Base-by-base conservation (phyloP, 2,113 vertebrate genomes). In the Monarcha castaneiventris region DNA sequence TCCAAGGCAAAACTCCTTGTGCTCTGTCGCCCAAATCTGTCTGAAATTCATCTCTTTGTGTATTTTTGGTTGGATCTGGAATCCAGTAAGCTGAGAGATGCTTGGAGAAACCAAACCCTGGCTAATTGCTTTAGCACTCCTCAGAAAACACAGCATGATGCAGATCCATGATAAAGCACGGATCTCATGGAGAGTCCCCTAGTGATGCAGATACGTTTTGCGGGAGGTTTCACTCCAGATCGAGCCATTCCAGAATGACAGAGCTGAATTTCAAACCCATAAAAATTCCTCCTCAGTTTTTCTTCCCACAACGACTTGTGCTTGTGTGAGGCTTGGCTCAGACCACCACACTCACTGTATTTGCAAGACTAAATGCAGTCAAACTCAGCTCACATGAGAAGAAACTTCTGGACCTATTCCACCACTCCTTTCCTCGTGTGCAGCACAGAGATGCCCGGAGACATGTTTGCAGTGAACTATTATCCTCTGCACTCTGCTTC, bases 401-500 rank as follows among this genome's bases (percentile, higher is more conserved):
- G 69, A 93, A 90, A 91, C 62, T 76, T 96, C 64, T 59, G 90
- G 66, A 86, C 54, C 32, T 75, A 51, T 89, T 83, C 54, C 63
- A 69, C 63, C 58, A 25, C 61, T 84, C 74, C 73, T 44, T 55
- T 93, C 71, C 77, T 22, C 4, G 8, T 4, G 12, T 37, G 22
- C 55, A 95, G 66, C 92, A 56, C 3, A 17, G 48, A 68, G 29
- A 75, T 10, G 71, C 62, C 37, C 15, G 1, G 48, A 97, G 69
- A 79, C 18, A 51, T 10, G 9, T 75, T 91, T 56, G 85, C 84
- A 92, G 88, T 86, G 82, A 97, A 93, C 94, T 97, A 85, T 73
- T 93, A 73, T 74, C 58, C 84, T 88, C 90, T 92, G 73, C 7
- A 41, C 54, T 97, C 94, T 95, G 85, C 95, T 87, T 96, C 85